Evolutionary conservation across 2,888 invertebrate genomes (phyloP).

Genomic region (Cyclophora albipunctata): DNA sequence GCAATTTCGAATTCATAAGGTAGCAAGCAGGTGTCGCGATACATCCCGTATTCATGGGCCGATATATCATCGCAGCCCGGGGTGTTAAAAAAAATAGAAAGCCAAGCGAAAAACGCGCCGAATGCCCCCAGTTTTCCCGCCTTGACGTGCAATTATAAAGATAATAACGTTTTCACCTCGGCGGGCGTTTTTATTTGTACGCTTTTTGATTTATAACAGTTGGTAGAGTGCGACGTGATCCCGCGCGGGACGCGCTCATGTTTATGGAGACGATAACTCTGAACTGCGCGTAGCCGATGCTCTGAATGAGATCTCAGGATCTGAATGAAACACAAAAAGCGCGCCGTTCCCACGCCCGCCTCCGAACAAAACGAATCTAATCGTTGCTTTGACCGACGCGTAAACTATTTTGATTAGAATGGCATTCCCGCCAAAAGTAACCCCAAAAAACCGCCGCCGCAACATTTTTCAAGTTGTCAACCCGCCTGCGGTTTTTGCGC

Average conservation of each 20-base stretch:
- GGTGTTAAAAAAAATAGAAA: slow-evolving; percentile 43
- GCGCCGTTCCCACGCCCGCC: slow-evolving; percentile 45
- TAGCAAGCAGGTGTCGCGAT: slow-evolving; percentile 62
- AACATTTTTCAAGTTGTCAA: slow-evolving; percentile 70
- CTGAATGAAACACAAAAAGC: neutral
- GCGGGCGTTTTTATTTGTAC: slow-evolving; percentile 67
- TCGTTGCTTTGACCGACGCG: slow-evolving; percentile 42
- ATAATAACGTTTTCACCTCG: slow-evolving; percentile 74
- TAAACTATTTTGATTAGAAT: slow-evolving; percentile 76
- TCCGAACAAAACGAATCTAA: slow-evolving; percentile 40
- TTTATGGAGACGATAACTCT: slow-evolving; percentile 8
- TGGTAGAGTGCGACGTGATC: slow-evolving; percentile 35
- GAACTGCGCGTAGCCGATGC: too few relatives aligned
- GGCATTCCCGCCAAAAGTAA: slow-evolving; percentile 62
- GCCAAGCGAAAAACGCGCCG: slow-evolving; percentile 40
- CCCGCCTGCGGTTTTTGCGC: slow-evolving; percentile 54
- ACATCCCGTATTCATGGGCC: slow-evolving; percentile 71
- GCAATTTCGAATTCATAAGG: slow-evolving; percentile 67
- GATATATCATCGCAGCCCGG: slow-evolving; percentile 59
- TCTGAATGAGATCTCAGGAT: too few relatives aligned
- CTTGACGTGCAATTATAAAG: slow-evolving; percentile 75
- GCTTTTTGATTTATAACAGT: slow-evolving; percentile 66
- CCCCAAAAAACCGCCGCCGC: slow-evolving; percentile 47
- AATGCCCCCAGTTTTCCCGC: slow-evolving; percentile 46
- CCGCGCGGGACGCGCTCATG: slow-evolving; percentile 10